Conservation (phyloP, 2,797 vertebrate genomes). For the Chrosomus eos region DNA sequence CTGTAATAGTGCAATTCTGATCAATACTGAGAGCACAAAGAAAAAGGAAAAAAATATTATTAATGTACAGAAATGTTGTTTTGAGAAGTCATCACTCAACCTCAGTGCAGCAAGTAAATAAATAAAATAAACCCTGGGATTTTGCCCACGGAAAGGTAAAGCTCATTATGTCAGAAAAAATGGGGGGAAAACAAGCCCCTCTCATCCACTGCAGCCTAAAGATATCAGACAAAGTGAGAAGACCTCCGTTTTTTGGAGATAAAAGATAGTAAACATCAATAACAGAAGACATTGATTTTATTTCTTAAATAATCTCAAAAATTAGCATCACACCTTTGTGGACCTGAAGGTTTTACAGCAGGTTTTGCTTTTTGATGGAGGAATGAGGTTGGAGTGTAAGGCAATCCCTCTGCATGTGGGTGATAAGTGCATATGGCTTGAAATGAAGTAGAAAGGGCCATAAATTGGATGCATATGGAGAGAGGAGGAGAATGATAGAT, state of each 20-base stretch:
- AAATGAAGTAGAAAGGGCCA: conserved; percentile 17
- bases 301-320: conserved; percentile 49
- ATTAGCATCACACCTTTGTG: conserved; percentile 35
- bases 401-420: background rate
- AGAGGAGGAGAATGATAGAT: conserved; percentile 16
- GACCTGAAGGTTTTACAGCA: conserved; percentile 5
- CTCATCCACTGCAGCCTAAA: conserved; percentile 8
- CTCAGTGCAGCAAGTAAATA: too few relatives aligned
- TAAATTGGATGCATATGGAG: conserved; percentile 20
- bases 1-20: too few relatives aligned
- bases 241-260: conserved; percentile 60
- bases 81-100: too few relatives aligned
- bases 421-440: conserved; percentile 5
- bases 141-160: too few relatives aligned
- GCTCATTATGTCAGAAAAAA: too few relatives aligned
- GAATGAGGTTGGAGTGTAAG: background rate
- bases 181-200: conserved; percentile 45
- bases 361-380: conserved; percentile 31
- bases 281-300: conserved; percentile 55
- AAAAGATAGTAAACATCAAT: conserved; percentile 55
- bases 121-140: too few relatives aligned
- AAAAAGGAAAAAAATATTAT: too few relatives aligned
- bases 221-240: conserved; percentile 54
- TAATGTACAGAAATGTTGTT: too few relatives aligned
- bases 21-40: too few relatives aligned